Evolutionary conservation across 2,888 invertebrate genomes (phyloP).

Genomic region (Adelphocoris suturalis): DNA sequence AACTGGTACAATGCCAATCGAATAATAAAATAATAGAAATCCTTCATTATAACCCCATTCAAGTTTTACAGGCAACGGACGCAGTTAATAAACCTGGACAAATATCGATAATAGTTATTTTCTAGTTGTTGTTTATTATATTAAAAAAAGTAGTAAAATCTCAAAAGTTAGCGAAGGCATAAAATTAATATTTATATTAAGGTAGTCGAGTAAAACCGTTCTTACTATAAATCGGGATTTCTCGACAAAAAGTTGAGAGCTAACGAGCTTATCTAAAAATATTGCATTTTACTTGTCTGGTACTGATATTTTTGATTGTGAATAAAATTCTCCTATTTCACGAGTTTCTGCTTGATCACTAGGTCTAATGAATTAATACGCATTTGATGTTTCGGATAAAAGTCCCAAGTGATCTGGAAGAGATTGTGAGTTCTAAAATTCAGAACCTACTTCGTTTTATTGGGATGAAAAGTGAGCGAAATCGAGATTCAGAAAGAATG

Average conservation of each 20-base stretch:
- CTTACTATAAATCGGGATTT: not conserved
- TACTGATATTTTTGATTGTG: not conserved
- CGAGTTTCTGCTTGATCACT: no score
- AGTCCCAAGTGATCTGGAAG: no score
- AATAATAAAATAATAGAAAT: conserved; percentile 27
- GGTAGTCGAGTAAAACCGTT: not conserved
- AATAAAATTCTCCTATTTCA: not conserved
- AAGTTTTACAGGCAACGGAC: not conserved
- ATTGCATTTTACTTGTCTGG: not conserved
- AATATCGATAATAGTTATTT: not conserved
- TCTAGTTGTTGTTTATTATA: not conserved
- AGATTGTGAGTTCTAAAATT: no score
- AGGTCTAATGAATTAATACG: no score
- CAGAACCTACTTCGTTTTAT: no score
- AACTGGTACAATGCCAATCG: not conserved
- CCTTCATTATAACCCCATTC: conserved; percentile 15
- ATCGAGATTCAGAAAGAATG: no score
- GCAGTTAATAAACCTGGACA: conserved; percentile 4
- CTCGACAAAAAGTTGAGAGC: not conserved
- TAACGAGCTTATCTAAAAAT: not conserved
- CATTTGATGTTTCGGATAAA: no score
- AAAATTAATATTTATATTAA: conserved; percentile 1
- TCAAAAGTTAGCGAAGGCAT: not conserved
- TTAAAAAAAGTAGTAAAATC: not conserved
- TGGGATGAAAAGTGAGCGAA: no score